A percentile compares a stretch with the other conserved stretches of the same genome.
Evolutionary conservation across 2,888 invertebrate species (phyloP).

Genomic region (Tupiocoris notatus): DNA sequence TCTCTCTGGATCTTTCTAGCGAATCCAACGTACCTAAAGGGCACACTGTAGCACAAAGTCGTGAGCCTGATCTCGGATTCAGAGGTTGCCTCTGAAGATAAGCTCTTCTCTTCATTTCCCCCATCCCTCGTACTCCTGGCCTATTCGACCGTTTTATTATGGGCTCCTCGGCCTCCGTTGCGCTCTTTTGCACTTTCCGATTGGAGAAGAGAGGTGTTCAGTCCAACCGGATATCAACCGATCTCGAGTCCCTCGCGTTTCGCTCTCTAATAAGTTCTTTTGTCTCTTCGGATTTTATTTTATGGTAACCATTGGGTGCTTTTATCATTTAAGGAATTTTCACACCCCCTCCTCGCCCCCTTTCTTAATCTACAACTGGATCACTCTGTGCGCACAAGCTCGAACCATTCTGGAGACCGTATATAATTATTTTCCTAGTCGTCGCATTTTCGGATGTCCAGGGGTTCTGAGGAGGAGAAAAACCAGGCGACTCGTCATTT

Average conservation of each 20-base stretch:
- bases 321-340: background rate
- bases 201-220: background rate
- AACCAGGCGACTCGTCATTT: too few relatives aligned
- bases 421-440: too few relatives aligned
- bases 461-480: too few relatives aligned
- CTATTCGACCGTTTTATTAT: background rate
- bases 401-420: too few relatives aligned
- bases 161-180: background rate
- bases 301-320: background rate
- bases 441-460: too few relatives aligned
- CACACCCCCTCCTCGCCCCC: too few relatives aligned
- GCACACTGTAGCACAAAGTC: background rate
- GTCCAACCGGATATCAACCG: background rate
- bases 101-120: slow-evolving; percentile 24
- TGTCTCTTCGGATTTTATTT: background rate
- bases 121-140: background rate
- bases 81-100: slow-evolving; percentile 7
- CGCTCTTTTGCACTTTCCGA: background rate
- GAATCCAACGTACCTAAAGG: background rate
- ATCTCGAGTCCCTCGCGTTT: background rate
- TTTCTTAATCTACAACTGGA: too few relatives aligned
- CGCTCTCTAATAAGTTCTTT: background rate
- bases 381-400: too few relatives aligned
- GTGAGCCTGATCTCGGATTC: slow-evolving; percentile 19
- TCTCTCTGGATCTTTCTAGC: background rate